Evolutionary conservation across 2,797 vertebrate genomes (phyloP).

Genomic region (Pangasius djambal): DNA sequence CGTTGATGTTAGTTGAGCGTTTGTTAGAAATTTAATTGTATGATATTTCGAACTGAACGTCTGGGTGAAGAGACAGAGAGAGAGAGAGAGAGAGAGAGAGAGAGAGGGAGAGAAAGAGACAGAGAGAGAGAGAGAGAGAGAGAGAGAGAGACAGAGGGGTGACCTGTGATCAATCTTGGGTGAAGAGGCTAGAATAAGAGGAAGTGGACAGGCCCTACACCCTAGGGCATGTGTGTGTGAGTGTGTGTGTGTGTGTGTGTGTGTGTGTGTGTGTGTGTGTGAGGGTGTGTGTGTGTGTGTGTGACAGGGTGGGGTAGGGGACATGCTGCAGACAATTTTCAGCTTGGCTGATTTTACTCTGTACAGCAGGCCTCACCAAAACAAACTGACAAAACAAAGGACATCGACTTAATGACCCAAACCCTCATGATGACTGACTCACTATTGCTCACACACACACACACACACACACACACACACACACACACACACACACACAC

Average conservation of each 20-base stretch:
- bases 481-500: conserved; percentile 49
- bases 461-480: conserved; percentile 36
- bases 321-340: conserved; percentile 97
- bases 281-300: conserved; percentile 9
- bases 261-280: conserved; percentile 43
- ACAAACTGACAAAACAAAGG: conserved; percentile 99
- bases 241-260: conserved; percentile 43
- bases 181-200: conserved; percentile 75
- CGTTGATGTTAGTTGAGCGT: too few species aligned
- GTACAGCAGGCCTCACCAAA: conserved; percentile 89
- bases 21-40: too few species aligned
- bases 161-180: conserved; percentile 81
- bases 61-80: too few species aligned
- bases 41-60: background rate
- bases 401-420: conserved; percentile 99
- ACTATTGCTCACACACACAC: conserved; percentile 59
- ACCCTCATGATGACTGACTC: conserved; percentile 91
- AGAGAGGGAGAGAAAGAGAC: too few species aligned
- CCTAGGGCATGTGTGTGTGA: conserved; percentile 59
- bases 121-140: too few species aligned
- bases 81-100: too few species aligned
- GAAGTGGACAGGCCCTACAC: conserved; percentile 73
- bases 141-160: conserved; percentile 59
- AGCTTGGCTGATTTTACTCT: conserved; percentile 98
- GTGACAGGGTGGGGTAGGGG: conserved; percentile 9